Base-by-base conservation (phyloP, 2,797 vertebrate genomes). In the Amazonetta brasiliensis region DNA sequence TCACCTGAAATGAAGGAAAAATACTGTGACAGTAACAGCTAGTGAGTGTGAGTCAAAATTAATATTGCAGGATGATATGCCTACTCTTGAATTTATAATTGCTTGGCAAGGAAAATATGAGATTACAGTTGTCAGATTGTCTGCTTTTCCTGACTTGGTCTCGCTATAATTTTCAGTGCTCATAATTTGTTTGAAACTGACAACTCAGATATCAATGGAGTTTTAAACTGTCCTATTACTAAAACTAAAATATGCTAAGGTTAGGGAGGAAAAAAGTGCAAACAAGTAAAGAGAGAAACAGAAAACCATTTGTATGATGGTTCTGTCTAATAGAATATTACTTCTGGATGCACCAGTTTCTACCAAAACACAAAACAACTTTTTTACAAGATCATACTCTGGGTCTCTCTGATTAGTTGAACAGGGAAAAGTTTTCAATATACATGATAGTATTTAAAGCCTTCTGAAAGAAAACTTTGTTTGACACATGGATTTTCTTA, bases 1-100 rank as follows among this genome's bases (percentile, higher is more conserved):
- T 93, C 87, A 97, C 96, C 96, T 97, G 97, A 92, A 84, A 84
- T 97, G 91, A 96, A 95, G 77, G 78, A 92, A 96, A 97, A 96
- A 94, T 88, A 73, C 84, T 96, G 67, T 97, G 97, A 97, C 96
- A 97, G 95, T 81, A 97, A 86, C 94, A 95, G 92, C 97, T 72
- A 95, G 84, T 76, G 89, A 96, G 74, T 94, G 83, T 94, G 76
- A 95, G 79, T 79, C 78, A 76, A 92, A 95, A 97, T 97, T 93
- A 97, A 97, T 96, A 97, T 96, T 97, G 90, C 88, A 97, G 82
- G 54, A 92, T 88, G 72, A 92, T 67, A 87, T 87, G 64, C 77
- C 96, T 93, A 55, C 93, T 89, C 84, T 94, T 97, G 94, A 97
- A 97, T 97, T 94, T 93, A 69, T 96, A 96, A 96, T 96, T 91